Percentiles rank a stretch among this genome's conserved stretches.
These are phyloP conservation scores for Sylvia atricapilla DNA, from an alignment of 2,113 vertebrate genomes.

Conservation along the genomic window DNA sequence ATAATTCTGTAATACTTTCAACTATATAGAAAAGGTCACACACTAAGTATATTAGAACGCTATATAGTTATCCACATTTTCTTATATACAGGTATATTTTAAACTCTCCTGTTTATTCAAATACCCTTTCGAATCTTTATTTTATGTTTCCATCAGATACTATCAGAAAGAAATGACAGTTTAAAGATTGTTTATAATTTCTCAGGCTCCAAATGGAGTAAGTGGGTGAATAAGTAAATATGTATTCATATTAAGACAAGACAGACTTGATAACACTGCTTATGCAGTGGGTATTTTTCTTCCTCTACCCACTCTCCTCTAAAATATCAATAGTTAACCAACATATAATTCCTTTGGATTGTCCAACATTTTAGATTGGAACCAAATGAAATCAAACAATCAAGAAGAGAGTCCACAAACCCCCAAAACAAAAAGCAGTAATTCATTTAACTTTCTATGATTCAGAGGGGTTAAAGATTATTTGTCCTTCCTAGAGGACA, in stretches of 20 bases:
- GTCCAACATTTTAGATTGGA: not conserved
- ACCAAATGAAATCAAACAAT: not conserved
- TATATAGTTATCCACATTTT: not conserved
- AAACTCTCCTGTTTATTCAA: not conserved
- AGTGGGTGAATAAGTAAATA: not conserved
- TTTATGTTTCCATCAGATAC: not conserved
- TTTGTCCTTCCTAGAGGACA: not conserved
- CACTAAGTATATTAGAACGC: not conserved
- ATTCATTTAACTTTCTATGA: not conserved
- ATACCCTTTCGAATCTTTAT: not conserved
- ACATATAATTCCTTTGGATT: not conserved
- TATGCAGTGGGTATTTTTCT: not conserved
- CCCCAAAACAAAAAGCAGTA: not conserved
- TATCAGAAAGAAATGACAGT: not conserved
- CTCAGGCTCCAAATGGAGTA: not conserved
- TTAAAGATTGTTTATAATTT: not conserved
- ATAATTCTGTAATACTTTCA: not conserved
- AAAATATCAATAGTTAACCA: not conserved
- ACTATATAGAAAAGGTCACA: not conserved
- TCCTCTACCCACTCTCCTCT: accelerated
- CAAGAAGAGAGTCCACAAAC: not conserved
- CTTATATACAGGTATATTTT: not conserved
- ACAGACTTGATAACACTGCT: not conserved
- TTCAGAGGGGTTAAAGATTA: not conserved
- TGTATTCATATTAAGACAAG: not conserved